Base-by-base conservation (phyloP, 2,113 vertebrate species). In the Podilymbus podiceps region DNA sequence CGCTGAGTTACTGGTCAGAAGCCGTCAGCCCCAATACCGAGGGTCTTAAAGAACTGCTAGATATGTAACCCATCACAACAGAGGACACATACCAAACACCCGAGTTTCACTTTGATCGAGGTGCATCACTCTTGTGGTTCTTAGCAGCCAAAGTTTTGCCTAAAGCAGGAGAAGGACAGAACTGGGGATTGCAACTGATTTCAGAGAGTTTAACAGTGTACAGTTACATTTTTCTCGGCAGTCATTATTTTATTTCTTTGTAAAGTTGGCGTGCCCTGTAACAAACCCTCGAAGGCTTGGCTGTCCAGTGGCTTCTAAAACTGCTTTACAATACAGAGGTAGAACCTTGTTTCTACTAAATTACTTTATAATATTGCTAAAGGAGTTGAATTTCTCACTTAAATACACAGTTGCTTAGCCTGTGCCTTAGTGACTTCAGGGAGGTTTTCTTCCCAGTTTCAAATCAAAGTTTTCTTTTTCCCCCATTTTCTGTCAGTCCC, bases 1-100 rank as follows among this genome's bases (percentile, higher is more conserved):
- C 6, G 1, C 27, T 30, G 60, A 69, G 44, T 16, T 66, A 59
- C n/a, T 44, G 50, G n/a, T 28, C 27, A 47, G 75, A 38, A 53
- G 49, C 16, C n/a, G 44, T 23, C 40, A 79, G 63, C 6, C n/a
- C 27, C 0, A 0, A 13, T 3, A 56, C 5, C 5, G 28, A 69
- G 33, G 33, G 25, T 30, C 9, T 46, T 49, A 49, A 44, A 56
- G 63, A 46, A 35, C 33, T 35, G 82, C 18, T 5, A 8, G 2
- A n/a, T 52, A 24, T 60, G 31, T n/a, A 24, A 42, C 67, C 17
- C 17, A 27, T 25, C 55, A 73, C 18, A 59, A 6, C 21, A 49
- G 40, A 28, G n/a, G 58, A 14, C 55, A 60, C 1, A 0, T 3
- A 38, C 9, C 62, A 47, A 60, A 52, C 15, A 62, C 7, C 27